Conservation (phyloP, 2,113 vertebrate genomes). For the Zapus hudsonius region DNA sequence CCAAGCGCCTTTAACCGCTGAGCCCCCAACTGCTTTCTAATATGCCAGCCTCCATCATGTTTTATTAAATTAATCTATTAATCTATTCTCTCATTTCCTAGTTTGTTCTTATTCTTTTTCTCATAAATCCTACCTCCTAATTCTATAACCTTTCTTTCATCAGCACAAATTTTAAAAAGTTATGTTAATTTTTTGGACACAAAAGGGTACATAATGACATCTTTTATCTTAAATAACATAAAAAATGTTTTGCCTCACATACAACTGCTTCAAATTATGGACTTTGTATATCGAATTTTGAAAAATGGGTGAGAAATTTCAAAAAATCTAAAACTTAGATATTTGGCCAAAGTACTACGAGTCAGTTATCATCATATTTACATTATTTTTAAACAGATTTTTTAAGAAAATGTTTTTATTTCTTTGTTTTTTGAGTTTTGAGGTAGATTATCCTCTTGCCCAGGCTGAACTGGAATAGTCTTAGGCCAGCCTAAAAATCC, state of each 20-base stretch:
- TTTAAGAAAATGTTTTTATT: not conserved
- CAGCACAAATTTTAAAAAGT: not conserved
- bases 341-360: not conserved
- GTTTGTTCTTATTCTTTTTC: not conserved
- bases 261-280: not conserved
- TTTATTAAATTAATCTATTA: not conserved
- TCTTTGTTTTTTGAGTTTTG: too few species aligned
- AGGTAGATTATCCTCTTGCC: too few species aligned
- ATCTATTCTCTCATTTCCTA: not conserved
- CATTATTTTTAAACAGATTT: constrained; percentile 29
- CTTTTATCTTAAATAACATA: not conserved
- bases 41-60: not conserved
- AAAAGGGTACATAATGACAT: not conserved
- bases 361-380: constrained; percentile 32
- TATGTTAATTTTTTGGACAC: not conserved
- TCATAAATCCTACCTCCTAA: not conserved
- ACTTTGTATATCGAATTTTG: constrained; percentile 9
- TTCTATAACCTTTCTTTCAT: not conserved
- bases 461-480: too few species aligned
- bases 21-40: not conserved
- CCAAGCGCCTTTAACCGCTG: too few species aligned
- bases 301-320: not conserved
- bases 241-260: not conserved
- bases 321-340: constrained; percentile 1
- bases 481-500: too few species aligned